These are phyloP conservation scores for Morone saxatilis DNA, from an alignment of 2,113 vertebrate genomes.

Conservation along the genomic window DNA sequence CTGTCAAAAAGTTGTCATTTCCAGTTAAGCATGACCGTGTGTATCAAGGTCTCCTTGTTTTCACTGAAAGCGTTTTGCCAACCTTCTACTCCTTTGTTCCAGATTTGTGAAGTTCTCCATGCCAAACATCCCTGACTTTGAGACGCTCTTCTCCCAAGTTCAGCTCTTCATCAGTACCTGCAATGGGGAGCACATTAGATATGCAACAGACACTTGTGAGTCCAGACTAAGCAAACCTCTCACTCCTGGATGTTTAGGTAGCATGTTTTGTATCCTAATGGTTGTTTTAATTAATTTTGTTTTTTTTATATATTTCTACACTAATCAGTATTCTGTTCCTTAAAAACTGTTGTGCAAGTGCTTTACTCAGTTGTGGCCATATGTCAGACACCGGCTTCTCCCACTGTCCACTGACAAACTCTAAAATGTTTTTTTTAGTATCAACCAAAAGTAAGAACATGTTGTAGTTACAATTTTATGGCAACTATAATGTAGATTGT, in stretches of 20 bases:
- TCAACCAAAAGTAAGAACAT: not conserved
- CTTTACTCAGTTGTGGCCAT: not conserved
- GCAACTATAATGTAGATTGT: not conserved
- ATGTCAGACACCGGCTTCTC: not conserved
- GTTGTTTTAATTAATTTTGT: not conserved
- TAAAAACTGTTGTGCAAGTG: not conserved
- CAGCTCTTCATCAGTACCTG: conserved; percentile 99
- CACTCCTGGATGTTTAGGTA: not conserved
- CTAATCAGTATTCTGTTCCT: not conserved
- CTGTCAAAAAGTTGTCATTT: not conserved
- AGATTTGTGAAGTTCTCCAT: conserved; percentile 99
- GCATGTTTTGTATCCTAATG: not conserved
- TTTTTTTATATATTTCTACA: not conserved
- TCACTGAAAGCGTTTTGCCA: not conserved
- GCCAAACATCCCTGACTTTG: conserved; percentile 99
- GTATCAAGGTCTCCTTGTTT: not conserved
- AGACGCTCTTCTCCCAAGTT: conserved; percentile 98
- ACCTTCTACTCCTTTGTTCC: conserved; percentile 29
- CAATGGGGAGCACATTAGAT: conserved; percentile 98
- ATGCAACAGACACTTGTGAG: conserved; percentile 99
- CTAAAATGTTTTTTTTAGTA: not conserved
- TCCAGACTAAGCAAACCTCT: conserved; percentile 16
- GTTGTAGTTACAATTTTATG: not conserved
- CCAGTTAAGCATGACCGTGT: not conserved
- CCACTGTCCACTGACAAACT: not conserved